These are phyloP conservation scores for Bagarius yarrelli DNA, from an alignment of 2,113 vertebrate species.

Conservation along the genomic window DNA sequence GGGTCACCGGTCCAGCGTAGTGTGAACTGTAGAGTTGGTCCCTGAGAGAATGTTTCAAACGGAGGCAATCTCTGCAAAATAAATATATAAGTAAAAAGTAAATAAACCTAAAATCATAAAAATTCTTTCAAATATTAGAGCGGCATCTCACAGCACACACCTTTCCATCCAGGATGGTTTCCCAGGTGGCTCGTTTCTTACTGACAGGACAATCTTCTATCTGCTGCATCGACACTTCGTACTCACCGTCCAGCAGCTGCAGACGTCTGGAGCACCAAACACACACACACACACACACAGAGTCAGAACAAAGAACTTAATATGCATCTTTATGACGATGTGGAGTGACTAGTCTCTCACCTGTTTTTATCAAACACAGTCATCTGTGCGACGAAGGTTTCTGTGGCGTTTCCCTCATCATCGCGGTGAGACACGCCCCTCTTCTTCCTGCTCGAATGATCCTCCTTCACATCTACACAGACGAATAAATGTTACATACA, in stretches of 20 bases:
- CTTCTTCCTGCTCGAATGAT: conserved; percentile 86
- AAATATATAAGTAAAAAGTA: neutral
- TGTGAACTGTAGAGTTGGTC: conserved; percentile 97
- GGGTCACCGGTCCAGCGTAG: conserved; percentile 93
- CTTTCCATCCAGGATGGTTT: conserved; percentile 97
- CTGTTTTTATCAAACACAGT: conserved; percentile 99
- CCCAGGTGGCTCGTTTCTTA: conserved; percentile 98
- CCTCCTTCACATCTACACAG: conserved; percentile 85
- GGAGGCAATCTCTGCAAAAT: conserved; percentile 85
- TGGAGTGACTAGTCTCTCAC: conserved; percentile 61
- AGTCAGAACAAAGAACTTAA: no score
- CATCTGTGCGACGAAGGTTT: conserved; percentile 94
- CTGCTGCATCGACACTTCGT: conserved; percentile 98
- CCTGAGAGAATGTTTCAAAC: conserved; percentile 99
- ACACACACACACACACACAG: neutral
- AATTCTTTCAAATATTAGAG: no score
- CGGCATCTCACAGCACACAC: conserved; percentile 58
- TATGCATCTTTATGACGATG: neutral
- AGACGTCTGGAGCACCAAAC: conserved; percentile 78
- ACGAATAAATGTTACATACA: neutral
- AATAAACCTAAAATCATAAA: neutral
- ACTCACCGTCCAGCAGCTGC: conserved; percentile 95
- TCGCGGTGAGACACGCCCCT: conserved; percentile 85
- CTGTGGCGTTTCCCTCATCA: conserved; percentile 85
- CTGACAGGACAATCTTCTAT: conserved; percentile 96